Evolutionary conservation across 1,140 invertebrate species (phyloP).

Genomic region (Helicoverpa zea): DNA sequence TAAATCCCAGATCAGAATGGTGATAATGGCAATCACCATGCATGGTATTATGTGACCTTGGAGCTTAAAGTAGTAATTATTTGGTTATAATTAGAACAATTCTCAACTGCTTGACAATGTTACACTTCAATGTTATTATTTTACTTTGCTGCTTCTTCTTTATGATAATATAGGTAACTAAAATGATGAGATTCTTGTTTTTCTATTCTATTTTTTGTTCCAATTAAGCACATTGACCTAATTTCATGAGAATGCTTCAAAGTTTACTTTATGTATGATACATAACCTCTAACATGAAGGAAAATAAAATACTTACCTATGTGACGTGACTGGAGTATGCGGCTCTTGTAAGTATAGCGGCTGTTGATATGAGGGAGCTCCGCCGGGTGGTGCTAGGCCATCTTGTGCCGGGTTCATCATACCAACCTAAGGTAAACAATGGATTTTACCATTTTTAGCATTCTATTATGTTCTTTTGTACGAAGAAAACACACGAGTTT

Average conservation of each 20-base stretch:
- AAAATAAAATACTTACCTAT: conserved; percentile 66
- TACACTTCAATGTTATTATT: too few species aligned
- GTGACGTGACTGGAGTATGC: conserved; percentile 86
- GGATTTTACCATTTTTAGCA: not conserved
- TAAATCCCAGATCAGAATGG: conserved; percentile 32
- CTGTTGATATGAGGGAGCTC: conserved; percentile 89
- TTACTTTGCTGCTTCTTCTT: too few species aligned
- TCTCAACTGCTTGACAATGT: too few species aligned
- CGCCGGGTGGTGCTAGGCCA: conserved; percentile 89
- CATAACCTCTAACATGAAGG: not conserved
- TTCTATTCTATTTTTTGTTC: too few species aligned
- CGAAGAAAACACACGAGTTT: too few species aligned
- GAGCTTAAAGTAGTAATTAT: not conserved
- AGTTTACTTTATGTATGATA: too few species aligned
- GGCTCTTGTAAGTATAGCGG: conserved; percentile 89
- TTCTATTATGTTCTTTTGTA: too few species aligned
- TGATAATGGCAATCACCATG: not conserved
- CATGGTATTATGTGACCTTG: conserved; percentile 7
- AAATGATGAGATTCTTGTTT: too few species aligned
- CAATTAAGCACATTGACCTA: too few species aligned
- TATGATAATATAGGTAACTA: too few species aligned
- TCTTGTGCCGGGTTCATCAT: conserved; percentile 91
- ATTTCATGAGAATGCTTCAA: too few species aligned
- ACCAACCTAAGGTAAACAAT: conserved; percentile 74
- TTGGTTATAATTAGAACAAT: too few species aligned